Percentiles rank a stretch among this genome's conserved stretches.
Evolutionary conservation across 2,113 vertebrate genomes (phyloP).

Genomic region (Tachysurus fulvidraco): DNA sequence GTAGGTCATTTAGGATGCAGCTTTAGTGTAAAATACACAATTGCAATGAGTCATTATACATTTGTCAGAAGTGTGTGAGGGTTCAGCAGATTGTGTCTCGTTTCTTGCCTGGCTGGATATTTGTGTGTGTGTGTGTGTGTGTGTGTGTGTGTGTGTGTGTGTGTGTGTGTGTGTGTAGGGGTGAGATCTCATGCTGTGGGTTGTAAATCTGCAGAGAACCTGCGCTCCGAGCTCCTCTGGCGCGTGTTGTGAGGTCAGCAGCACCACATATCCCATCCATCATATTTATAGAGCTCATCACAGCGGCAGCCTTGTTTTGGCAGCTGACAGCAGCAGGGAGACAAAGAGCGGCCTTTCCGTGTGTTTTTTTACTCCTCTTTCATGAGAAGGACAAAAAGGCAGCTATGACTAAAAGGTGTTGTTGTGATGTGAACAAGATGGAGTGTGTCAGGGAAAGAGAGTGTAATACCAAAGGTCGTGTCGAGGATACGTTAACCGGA

Average conservation of each 20-base stretch:
- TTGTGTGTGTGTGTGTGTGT: constrained; percentile 27
- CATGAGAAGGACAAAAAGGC: constrained; percentile 14
- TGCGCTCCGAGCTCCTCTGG: constrained; percentile 66
- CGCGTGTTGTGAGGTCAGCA: constrained; percentile 71
- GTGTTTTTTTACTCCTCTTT: constrained; percentile 6
- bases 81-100: constrained; percentile 25
- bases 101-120: constrained; percentile 47
- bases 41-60: background rate
- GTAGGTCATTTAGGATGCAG: too few relatives aligned
- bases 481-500: background rate
- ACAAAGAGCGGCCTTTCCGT: constrained; percentile 23
- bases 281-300: constrained; percentile 74
- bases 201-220: constrained; percentile 72
- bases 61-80: constrained; percentile 23
- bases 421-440: background rate
- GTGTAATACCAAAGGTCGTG: background rate
- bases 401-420: constrained; percentile 10
- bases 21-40: background rate
- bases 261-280: constrained; percentile 67
- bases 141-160: constrained; percentile 37
- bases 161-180: constrained; percentile 36
- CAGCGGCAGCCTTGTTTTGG: constrained; percentile 72
- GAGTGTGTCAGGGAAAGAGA: constrained; percentile 13
- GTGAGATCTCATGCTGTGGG: constrained; percentile 38
- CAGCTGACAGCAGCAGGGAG: constrained; percentile 65